phyloP scores from a whole-genome alignment of 2,888 invertebrate species.

The Nephrotoma flavescens region DNA sequence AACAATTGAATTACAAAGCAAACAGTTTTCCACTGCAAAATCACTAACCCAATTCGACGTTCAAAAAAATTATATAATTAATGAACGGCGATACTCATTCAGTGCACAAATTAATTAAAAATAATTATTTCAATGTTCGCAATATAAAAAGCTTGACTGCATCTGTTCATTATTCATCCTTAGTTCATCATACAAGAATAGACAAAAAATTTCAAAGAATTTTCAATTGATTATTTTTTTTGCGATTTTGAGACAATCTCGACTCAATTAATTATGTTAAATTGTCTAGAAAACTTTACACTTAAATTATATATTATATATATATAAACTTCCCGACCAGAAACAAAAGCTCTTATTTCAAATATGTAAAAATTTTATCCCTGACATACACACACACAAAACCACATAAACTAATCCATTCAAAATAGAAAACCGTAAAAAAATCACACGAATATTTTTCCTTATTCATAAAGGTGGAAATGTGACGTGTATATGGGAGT shows the following conservation, averaged over 20 bases:
- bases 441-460: background rate
- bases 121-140: background rate
- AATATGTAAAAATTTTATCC: background rate
- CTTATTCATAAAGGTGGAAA: background rate
- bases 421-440: background rate
- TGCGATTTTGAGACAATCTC: background rate
- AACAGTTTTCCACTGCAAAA: too few species aligned
- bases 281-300: background rate
- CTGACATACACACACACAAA: background rate
- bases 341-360: background rate
- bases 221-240: background rate
- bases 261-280: background rate
- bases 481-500: background rate
- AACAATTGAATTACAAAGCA: too few species aligned
- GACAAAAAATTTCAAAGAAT: background rate
- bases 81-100: background rate
- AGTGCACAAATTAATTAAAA: background rate
- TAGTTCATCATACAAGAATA: background rate
- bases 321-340: background rate
- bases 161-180: background rate
- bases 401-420: background rate
- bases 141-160: background rate
- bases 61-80: background rate
- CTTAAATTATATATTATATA: too few species aligned
- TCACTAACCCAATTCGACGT: too few species aligned